Evolutionary conservation across 2,113 vertebrate genomes (phyloP), one percentile per base, ranked within the genome.

Genomic region (Marmota flaviventris): DNA sequence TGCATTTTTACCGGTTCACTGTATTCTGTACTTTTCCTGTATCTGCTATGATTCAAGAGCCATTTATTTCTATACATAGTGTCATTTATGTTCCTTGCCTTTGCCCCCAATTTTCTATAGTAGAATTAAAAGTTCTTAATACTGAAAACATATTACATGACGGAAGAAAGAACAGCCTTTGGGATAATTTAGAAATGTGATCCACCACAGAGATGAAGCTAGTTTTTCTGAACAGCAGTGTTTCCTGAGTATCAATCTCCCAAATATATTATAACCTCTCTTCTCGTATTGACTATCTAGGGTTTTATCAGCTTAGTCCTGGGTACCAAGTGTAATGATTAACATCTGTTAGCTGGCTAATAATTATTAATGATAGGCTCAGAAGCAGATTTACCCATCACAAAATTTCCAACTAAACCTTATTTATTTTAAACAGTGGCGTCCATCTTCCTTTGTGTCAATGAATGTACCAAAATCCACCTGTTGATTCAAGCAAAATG

Each of bases 391-490:
- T 92, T 34, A 32, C 13, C 72, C 95, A 45, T 92, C 32, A 65
- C 53, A 16, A 92, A 89, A 58, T 70, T 56, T 94, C 63, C 17
- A 53, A 75, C 45, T 76, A 56, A 67, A 70, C 22, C 6, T 56
- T 63, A 73, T 75, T 75, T 81, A 34, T 51, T 69, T 86, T 56
- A 5, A 85, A 53, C 53, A 34, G 24, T 39, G 39, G 5, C 1
- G 61, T 92, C 8, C 48, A 82, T 75, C 84, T 93, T 96, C 56
- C 56, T 87, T 95, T 2, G 29, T 34, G 39, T 93, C 77, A 83
- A 63, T 85, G 82, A 92, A 78, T 42, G 83, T 79, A 70, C 53
- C 53, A 48, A 96, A 92, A 90, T 63, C 29, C 75, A 88, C 77
- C 96, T 91, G 14, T 91, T 91, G 78, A 95, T 17, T 5, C 9